A percentile compares a stretch with the other conserved stretches of the same genome.
Evolutionary conservation across 2,113 vertebrate genomes (phyloP).

Genomic region (Himantopus leucocephalus): DNA sequence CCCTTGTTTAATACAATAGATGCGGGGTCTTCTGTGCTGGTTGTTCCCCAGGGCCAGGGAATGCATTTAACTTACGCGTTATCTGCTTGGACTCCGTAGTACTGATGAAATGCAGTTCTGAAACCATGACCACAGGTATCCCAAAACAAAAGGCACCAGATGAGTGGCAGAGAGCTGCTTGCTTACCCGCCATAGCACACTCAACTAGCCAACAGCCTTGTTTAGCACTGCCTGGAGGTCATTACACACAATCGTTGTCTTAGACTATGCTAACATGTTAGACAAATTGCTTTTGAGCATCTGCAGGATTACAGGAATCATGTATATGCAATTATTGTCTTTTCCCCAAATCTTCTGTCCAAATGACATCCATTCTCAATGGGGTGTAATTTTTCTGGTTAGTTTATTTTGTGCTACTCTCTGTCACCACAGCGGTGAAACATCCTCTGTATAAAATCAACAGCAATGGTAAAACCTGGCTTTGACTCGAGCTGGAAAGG

Average conservation of each 20-base stretch:
- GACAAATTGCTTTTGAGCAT: not conserved
- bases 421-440: not conserved
- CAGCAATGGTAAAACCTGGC: not conserved
- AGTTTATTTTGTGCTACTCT: not conserved
- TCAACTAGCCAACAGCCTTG: not conserved
- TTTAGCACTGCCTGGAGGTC: not conserved
- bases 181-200: not conserved
- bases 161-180: not conserved
- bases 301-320: not conserved
- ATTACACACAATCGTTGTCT: not conserved
- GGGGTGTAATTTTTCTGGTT: not conserved
- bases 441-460: not conserved
- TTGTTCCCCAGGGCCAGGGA: not conserved
- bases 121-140: not conserved
- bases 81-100: not conserved
- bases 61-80: not conserved
- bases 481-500: not conserved
- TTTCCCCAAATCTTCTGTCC: not conserved
- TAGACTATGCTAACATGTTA: not conserved
- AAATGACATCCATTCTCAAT: not conserved
- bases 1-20: not conserved
- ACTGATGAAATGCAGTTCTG: not conserved
- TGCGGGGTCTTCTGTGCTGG: not conserved
- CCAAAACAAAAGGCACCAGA: not conserved
- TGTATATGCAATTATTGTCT: not conserved